A percentile compares a stretch with the other conserved stretches of the same genome.
These are phyloP conservation scores for Drosophila littoralis DNA, from an alignment of 1,140 invertebrate genomes.

Conservation along the genomic window DNA sequence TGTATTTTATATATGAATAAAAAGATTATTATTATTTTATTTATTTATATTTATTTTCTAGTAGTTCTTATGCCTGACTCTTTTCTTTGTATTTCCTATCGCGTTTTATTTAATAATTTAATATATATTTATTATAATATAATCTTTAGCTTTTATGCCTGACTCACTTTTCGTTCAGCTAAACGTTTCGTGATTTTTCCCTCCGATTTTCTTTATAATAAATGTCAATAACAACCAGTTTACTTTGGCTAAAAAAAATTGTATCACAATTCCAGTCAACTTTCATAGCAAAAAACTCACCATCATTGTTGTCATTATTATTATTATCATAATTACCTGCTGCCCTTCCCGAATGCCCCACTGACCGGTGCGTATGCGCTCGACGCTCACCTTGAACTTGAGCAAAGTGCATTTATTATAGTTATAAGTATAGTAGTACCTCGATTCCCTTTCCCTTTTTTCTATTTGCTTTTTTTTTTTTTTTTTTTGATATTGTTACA, in stretches of 20 bases:
- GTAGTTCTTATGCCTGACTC: no score
- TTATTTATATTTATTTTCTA: no score
- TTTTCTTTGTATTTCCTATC: no score
- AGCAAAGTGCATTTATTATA: conserved; percentile 48
- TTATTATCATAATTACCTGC: conserved; percentile 9
- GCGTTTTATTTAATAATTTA: not conserved
- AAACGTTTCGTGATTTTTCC: not conserved
- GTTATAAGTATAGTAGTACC: conserved; percentile 1
- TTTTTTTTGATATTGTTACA: not conserved
- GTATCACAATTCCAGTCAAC: conserved; percentile 5
- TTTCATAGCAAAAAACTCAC: conserved; percentile 1
- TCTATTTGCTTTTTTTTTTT: conserved; percentile 34
- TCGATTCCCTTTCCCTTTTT: conserved; percentile 62
- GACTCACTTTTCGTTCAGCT: not conserved
- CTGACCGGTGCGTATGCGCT: not conserved
- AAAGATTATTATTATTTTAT: no score
- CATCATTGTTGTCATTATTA: not conserved
- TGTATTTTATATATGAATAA: no score
- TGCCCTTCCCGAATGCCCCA: conserved; percentile 17
- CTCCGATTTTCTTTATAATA: not conserved
- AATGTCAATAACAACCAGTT: conserved; percentile 1
- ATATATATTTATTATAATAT: not conserved
- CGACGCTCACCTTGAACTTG: conserved; percentile 64
- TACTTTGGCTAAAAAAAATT: not conserved
- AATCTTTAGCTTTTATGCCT: no score